A percentile compares a stretch with the other conserved stretches of the same genome.
Conservation (phyloP, 2,113 vertebrate genomes). For the Xiphophorus couchianus region DNA sequence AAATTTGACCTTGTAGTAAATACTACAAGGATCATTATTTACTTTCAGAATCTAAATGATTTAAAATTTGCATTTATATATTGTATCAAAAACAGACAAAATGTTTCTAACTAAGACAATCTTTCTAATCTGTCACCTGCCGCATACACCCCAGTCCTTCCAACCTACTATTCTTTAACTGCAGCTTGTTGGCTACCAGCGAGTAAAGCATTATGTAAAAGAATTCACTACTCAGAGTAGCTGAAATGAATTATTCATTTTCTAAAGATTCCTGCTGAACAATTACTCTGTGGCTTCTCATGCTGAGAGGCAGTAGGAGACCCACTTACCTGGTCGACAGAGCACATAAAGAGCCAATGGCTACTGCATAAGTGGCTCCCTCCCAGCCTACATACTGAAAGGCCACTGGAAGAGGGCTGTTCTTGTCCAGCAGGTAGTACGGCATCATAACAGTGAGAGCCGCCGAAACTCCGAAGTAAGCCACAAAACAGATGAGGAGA, state of each 20-base stretch:
- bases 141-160: not conserved
- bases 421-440: conserved; percentile 89
- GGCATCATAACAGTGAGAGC: conserved; percentile 98
- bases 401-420: conserved; percentile 93
- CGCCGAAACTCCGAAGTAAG: conserved; percentile 92
- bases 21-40: too few relatives aligned
- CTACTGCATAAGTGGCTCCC: conserved; percentile 91
- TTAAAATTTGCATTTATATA: not conserved
- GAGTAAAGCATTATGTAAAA: not conserved
- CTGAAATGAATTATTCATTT: conserved; percentile 3
- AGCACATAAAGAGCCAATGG: conserved; percentile 92
- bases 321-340: conserved; percentile 90
- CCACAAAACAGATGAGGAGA: conserved; percentile 94
- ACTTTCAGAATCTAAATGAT: not conserved
- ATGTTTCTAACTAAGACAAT: not conserved
- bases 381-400: conserved; percentile 92
- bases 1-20: too few relatives aligned
- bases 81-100: not conserved
- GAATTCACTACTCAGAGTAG: not conserved
- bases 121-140: not conserved
- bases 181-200: not conserved
- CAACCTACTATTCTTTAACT: not conserved
- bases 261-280: conserved; percentile 11
- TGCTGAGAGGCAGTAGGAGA: conserved; percentile 35
- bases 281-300: not conserved